Evolutionary conservation across 64 coral and sea anemone species (phyloP).

Genomic region (Montipora cactus): DNA sequence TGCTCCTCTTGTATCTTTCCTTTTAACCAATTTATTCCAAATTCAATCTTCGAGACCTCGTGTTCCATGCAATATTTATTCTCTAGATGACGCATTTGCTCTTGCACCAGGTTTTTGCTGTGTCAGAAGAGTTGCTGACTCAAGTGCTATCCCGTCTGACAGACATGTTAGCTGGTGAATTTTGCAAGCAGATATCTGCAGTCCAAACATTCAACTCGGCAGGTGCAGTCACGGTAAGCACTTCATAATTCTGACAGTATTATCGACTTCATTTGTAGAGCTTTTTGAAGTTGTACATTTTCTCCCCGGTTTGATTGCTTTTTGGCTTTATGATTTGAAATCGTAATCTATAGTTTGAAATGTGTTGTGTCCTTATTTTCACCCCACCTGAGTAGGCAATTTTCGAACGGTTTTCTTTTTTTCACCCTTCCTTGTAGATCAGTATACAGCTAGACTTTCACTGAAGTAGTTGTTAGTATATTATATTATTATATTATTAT

Average conservation of each 20-base stretch:
- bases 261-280: not conserved
- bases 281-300: too few species aligned
- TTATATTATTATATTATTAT: not conserved
- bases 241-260: not conserved
- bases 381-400: too few species aligned
- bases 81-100: not conserved
- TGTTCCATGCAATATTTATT: not conserved
- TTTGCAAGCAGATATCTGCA: constrained; percentile 76
- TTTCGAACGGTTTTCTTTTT: too few species aligned
- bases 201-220: constrained; percentile 84
- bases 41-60: too few species aligned
- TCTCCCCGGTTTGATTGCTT: too few species aligned
- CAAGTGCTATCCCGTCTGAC: constrained; percentile 87
- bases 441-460: too few species aligned
- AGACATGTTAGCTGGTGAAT: constrained; percentile 82
- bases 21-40: not conserved
- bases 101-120: constrained; percentile 79
- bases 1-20: not conserved
- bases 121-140: constrained; percentile 76
- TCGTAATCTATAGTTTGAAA: too few species aligned
- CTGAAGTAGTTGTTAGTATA: too few species aligned
- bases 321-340: too few species aligned
- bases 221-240: constrained; percentile 86
- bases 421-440: too few species aligned
- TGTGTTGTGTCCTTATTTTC: too few species aligned